Conservation (phyloP, 2,113 vertebrate species). For the Rattus rattus region DNA sequence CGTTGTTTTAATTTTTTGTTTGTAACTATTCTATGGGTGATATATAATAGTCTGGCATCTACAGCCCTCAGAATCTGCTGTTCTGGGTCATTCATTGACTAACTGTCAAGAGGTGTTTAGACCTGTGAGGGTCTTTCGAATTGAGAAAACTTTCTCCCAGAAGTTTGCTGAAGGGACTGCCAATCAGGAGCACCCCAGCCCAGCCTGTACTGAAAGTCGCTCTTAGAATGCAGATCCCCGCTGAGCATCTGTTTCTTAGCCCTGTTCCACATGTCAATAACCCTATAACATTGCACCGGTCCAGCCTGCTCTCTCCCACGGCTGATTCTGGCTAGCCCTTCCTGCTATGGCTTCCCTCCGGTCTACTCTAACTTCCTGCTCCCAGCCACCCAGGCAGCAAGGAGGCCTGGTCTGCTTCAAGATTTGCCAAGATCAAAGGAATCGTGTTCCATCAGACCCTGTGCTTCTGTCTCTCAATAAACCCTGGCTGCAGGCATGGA, state of each 20-base stretch:
- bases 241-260: background rate
- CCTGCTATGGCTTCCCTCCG: background rate
- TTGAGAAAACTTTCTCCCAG: background rate
- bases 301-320: background rate
- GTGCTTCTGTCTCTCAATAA: background rate
- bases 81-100: background rate
- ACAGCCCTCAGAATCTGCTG: background rate
- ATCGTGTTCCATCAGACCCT: accelerated
- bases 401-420: background rate
- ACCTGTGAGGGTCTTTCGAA: background rate
- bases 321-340: background rate
- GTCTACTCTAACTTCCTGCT: background rate
- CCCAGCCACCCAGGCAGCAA: background rate
- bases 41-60: too few relatives aligned
- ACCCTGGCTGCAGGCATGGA: background rate
- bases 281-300: background rate
- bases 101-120: background rate
- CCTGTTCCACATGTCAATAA: background rate
- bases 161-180: background rate
- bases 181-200: background rate
- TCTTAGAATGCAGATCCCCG: background rate
- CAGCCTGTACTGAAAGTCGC: background rate
- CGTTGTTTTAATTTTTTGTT: background rate
- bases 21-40: background rate
- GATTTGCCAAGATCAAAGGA: background rate